Base-by-base conservation (phyloP, 2,888 invertebrate genomes). In the Platerodrilus igneus region DNA sequence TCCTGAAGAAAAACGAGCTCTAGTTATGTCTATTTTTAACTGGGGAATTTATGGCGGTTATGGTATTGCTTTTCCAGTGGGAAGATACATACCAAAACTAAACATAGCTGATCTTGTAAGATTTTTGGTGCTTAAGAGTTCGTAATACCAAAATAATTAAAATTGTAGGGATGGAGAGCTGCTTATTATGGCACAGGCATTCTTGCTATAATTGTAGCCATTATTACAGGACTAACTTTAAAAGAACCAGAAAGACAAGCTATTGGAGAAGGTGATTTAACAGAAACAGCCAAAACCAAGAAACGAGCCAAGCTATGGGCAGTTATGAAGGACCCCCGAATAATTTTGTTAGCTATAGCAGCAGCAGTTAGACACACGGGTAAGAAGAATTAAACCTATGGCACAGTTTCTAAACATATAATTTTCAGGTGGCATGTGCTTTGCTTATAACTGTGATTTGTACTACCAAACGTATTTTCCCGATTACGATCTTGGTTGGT, bases 21-120 rank as follows among this genome's bases (percentile, higher is more conserved):
- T 92, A 23, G 93, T 92, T 8, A 82, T 93, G 75, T 90, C 92
- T 1, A 81, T 94, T 46, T 93, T 93, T 73, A 93, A 93, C 68
- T 93, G 92, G 92, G 93, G 94, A 7, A 92, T 93, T 52, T 94
- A 93, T 60, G 89, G 92, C 18, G 93, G 93, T 2, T 93, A 92
- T 56, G 92, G 92, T 27, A 82, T 93, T 48, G 89, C 92, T 0
- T 93, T 92, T 63, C 92, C 93, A 0, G 83, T 93, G 3, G 93
- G 93, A 0, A 78, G 91, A 52, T 91, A 91, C 56, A 75, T 90
- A 8, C 87, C 90, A 1, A 71, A 75, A 16, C 50, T 83, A 23
- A 81, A 90, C 56, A 76, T 83, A 41, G 86, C 81, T 76, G 79
- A 80, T 47, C 64, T 87, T 71, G 83, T 83, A 61, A 71, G 74